Conservation (phyloP, 2,888 invertebrate genomes). For the Cerastoderma edule region DNA sequence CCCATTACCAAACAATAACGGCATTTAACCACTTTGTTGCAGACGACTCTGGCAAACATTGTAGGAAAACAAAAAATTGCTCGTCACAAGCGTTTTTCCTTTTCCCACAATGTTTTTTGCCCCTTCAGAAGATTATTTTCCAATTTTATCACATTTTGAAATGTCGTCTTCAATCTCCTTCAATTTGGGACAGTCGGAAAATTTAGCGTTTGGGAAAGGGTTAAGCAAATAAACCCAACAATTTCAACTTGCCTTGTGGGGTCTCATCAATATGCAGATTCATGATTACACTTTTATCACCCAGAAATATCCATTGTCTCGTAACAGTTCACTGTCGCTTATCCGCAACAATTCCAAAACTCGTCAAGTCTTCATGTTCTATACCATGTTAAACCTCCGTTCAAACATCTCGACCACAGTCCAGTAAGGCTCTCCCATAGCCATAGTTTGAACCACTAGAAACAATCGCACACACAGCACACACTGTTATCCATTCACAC, state of each 20-base stretch:
- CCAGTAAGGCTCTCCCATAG: too few species aligned
- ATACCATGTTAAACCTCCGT: too few species aligned
- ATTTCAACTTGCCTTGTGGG: slow-evolving; percentile 58
- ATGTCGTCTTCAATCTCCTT: background rate
- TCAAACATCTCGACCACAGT: too few species aligned
- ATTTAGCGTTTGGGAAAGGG: background rate
- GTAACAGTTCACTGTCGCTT: too few species aligned
- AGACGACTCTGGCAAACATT: background rate
- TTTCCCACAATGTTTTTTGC: slow-evolving; percentile 10
- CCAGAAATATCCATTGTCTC: slow-evolving; percentile 1
- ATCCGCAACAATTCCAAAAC: too few species aligned
- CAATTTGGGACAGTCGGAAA: too few species aligned
- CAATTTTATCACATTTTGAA: background rate
- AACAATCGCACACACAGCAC: too few species aligned
- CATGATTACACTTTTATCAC: slow-evolving; percentile 38
- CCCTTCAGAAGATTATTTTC: too few species aligned
- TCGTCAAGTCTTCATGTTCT: too few species aligned
- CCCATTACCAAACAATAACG: background rate
- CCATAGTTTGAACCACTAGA: too few species aligned
- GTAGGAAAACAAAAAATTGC: slow-evolving; percentile 9
- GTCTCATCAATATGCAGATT: slow-evolving; percentile 68
- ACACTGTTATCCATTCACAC: too few species aligned
- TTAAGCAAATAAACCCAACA: background rate
- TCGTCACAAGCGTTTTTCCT: background rate
- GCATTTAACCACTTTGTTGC: background rate